Percentiles rank a stretch among this genome's conserved stretches.
Conservation (phyloP, 2,797 vertebrate species). For the Pelochelys cantorii region DNA sequence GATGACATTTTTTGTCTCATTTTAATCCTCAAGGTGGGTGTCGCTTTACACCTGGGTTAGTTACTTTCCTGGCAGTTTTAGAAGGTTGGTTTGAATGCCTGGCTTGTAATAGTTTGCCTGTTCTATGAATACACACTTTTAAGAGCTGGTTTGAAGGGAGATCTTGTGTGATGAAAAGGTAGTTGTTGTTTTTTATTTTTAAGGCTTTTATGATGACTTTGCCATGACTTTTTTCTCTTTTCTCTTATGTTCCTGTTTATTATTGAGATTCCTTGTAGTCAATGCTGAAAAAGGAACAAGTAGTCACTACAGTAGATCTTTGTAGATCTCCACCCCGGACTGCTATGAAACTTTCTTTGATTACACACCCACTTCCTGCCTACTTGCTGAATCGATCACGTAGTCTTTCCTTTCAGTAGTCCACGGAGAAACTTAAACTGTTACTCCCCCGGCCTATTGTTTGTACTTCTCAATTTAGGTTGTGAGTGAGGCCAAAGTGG, state of each 20-base stretch:
- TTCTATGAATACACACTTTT: accelerated
- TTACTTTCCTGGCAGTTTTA: neutral
- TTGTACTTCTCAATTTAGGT: neutral
- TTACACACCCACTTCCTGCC: neutral
- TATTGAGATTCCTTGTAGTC: neutral
- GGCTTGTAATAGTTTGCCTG: neutral
- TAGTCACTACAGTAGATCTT: too few species aligned
- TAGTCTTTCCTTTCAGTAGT: neutral
- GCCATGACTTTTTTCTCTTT: neutral
- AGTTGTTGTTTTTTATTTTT: neutral
- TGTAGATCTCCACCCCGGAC: neutral
- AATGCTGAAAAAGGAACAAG: neutral
- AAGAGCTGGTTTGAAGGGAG: neutral
- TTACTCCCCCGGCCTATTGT: neutral
- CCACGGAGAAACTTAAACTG: neutral
- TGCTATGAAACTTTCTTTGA: neutral
- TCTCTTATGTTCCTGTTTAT: neutral
- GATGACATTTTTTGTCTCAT: neutral
- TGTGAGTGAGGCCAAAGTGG: neutral
- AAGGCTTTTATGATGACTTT: neutral
- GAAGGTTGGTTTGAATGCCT: neutral
- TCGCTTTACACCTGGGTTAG: neutral
- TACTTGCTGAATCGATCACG: too few species aligned
- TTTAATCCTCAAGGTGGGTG: neutral
- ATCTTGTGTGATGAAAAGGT: neutral